Conservation (phyloP, 2,113 vertebrate genomes). For the Thalassarche chlororhynchos region DNA sequence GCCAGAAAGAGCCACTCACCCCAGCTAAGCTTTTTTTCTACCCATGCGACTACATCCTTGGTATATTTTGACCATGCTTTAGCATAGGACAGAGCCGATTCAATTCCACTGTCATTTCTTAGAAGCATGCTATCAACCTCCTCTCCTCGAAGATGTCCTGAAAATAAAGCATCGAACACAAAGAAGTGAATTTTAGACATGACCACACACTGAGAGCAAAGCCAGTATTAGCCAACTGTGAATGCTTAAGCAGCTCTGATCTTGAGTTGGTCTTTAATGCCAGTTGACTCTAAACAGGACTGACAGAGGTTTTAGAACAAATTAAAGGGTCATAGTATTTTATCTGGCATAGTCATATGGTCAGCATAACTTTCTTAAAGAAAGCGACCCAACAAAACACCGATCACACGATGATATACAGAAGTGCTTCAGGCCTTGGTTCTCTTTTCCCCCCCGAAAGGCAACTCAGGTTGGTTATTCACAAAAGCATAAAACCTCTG, state of each 20-base stretch:
- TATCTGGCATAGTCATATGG: constrained; percentile 42
- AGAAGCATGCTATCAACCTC: constrained; percentile 88
- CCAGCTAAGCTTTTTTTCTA: constrained; percentile 91
- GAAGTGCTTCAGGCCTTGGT: background rate
- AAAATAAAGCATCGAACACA: constrained; percentile 46
- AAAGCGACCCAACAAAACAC: background rate
- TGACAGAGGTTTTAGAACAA: constrained; percentile 70
- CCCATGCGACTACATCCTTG: constrained; percentile 95
- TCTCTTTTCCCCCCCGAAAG: fast-evolving
- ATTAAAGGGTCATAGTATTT: constrained; percentile 61
- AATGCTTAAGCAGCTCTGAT: constrained; percentile 70
- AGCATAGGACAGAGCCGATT: constrained; percentile 91
- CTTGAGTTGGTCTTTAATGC: constrained; percentile 74
- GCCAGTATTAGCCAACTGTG: constrained; percentile 54
- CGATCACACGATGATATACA: background rate
- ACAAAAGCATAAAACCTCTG: background rate
- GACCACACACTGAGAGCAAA: constrained; percentile 51
- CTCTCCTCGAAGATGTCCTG: constrained; percentile 84
- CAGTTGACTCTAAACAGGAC: constrained; percentile 69
- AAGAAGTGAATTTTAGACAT: constrained; percentile 56
- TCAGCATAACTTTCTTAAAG: constrained; percentile 14
- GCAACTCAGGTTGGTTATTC: background rate
- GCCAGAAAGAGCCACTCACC: constrained; percentile 84
- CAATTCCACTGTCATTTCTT: constrained; percentile 87
- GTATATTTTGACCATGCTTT: constrained; percentile 98